phyloP scores from a whole-genome alignment of 1,140 invertebrate genomes.

The Colletes latitarsis region DNA sequence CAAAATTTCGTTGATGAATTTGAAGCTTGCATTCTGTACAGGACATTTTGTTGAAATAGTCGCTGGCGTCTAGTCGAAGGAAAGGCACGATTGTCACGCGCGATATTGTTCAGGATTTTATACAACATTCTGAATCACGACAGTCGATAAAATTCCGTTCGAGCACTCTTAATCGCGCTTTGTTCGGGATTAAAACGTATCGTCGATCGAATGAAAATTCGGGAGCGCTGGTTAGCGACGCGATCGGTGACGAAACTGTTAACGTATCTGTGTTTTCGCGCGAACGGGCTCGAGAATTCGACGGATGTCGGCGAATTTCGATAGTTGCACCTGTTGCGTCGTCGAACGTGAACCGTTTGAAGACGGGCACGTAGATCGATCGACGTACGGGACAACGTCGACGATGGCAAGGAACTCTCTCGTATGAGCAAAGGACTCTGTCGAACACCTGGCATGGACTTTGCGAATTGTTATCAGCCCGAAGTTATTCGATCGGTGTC shows the following conservation, averaged over 20 bases:
- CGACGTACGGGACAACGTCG: slow-evolving; percentile 14
- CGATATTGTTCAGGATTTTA: too few relatives aligned
- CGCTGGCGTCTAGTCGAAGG: too few relatives aligned
- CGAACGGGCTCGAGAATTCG: slow-evolving; percentile 32
- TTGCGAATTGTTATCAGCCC: not conserved
- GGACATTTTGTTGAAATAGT: too few relatives aligned
- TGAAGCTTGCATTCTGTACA: too few relatives aligned
- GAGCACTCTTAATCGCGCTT: not conserved
- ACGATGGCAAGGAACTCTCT: slow-evolving; percentile 7
- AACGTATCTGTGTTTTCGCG: slow-evolving; percentile 17
- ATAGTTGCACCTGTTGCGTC: slow-evolving; percentile 40
- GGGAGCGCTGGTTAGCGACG: slow-evolving; percentile 2
- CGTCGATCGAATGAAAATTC: slow-evolving; percentile 6
- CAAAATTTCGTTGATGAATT: too few relatives aligned
- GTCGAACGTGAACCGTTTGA: not conserved
- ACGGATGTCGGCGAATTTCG: slow-evolving; percentile 36
- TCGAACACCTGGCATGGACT: not conserved
- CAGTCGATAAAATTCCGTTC: not conserved
- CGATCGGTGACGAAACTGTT: slow-evolving; percentile 23
- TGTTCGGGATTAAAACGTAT: not conserved
- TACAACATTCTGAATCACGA: too few relatives aligned
- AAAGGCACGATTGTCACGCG: too few relatives aligned
- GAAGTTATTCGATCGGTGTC: not conserved
- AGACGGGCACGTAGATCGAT: slow-evolving; percentile 16
- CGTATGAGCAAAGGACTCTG: slow-evolving; percentile 7